These are phyloP conservation scores for Chrysomela aeneicollis DNA, from an alignment of 2,888 invertebrate genomes.

Conservation along the genomic window DNA sequence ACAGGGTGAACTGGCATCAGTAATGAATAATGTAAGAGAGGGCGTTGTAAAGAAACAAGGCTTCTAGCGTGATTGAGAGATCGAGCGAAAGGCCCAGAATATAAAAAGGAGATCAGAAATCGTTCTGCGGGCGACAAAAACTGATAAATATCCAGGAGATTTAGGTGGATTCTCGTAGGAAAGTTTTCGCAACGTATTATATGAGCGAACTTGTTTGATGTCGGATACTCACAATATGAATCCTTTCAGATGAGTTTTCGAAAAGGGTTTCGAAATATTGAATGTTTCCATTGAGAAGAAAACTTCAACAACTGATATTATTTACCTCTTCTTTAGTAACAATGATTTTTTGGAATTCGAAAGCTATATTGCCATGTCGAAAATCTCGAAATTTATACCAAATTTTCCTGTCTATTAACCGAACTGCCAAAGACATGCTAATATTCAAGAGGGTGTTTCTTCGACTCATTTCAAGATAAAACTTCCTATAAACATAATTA, in stretches of 20 bases:
- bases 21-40: conserved; percentile 63
- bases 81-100: conserved; percentile 61
- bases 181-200: conserved; percentile 50
- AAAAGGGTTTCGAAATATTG: neutral
- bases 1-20: conserved; percentile 49
- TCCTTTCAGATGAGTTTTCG: conserved; percentile 27
- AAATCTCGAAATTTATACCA: too few species aligned
- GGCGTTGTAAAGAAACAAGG: conserved; percentile 62
- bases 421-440: too few species aligned
- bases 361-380: too few species aligned
- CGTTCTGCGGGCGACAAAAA: conserved; percentile 62
- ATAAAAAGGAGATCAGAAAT: conserved; percentile 64
- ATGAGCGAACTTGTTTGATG: conserved; percentile 48
- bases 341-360: too few species aligned
- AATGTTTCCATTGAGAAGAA: neutral
- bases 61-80: conserved; percentile 62
- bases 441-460: too few species aligned
- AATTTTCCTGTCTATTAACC: too few species aligned
- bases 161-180: conserved; percentile 52
- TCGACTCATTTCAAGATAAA: too few species aligned
- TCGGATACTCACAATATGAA: conserved; percentile 42
- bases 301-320: too few species aligned
- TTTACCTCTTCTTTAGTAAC: too few species aligned
- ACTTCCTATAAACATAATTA: too few species aligned
- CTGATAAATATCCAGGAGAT: conserved; percentile 62